Conservation (phyloP, 2,888 invertebrate genomes). For the Hydroisotoma schaefferi region DNA sequence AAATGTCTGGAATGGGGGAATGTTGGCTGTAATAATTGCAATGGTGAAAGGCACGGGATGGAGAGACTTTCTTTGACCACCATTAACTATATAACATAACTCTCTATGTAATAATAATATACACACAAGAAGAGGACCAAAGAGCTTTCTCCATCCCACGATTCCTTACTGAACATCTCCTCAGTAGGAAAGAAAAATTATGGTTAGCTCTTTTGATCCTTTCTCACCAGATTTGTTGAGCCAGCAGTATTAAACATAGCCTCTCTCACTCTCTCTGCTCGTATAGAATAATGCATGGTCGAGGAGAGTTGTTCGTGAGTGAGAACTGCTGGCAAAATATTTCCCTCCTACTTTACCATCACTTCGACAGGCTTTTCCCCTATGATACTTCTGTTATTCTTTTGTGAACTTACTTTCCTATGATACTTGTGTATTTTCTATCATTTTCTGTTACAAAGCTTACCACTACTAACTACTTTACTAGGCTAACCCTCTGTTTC, state of each 20-base stretch:
- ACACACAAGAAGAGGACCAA: neutral
- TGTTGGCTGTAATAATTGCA: constrained; percentile 19
- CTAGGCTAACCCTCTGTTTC: too few relatives aligned
- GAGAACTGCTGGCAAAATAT: too few relatives aligned
- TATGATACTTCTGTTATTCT: neutral
- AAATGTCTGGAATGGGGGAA: constrained; percentile 19
- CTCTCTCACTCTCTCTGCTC: neutral
- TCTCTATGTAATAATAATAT: neutral
- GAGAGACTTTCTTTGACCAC: constrained; percentile 2
- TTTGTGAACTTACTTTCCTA: neutral
- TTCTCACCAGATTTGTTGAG: constrained; percentile 2
- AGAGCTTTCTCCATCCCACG: too few relatives aligned
- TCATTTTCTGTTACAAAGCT: too few relatives aligned
- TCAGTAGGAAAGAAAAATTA: constrained; percentile 4
- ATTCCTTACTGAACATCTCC: neutral
- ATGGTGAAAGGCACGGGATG: constrained; percentile 11
- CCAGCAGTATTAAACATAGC: neutral
- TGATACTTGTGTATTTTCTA: too few relatives aligned
- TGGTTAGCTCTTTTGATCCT: constrained; percentile 4
- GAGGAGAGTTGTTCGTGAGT: neutral
- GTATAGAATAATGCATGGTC: too few relatives aligned
- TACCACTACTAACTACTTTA: too few relatives aligned
- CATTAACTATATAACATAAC: neutral
- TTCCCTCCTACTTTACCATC: neutral
- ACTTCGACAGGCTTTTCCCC: neutral